Percentiles rank a stretch among this genome's conserved stretches.
Evolutionary conservation across 2,797 vertebrate genomes (phyloP).

Genomic region (Peromyscus aztecus): DNA sequence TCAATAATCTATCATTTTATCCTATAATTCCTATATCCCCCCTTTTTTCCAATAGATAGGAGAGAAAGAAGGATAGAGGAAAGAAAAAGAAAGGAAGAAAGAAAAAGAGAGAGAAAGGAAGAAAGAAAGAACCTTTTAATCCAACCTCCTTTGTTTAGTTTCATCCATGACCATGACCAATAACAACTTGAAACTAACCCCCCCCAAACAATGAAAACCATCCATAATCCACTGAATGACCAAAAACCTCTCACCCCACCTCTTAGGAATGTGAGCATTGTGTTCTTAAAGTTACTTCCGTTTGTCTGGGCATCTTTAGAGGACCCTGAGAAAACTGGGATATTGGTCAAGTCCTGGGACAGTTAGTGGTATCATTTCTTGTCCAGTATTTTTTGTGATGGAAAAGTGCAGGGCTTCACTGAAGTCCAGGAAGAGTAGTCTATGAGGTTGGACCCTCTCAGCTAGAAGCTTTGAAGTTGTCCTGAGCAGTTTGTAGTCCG

Average conservation of each 20-base stretch:
- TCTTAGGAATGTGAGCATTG: neutral
- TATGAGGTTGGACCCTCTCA: neutral
- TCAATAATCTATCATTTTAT: neutral
- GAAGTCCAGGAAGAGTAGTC: neutral
- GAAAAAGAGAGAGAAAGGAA: neutral
- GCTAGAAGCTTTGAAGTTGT: neutral
- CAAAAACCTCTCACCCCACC: neutral
- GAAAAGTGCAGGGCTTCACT: neutral
- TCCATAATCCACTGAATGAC: neutral
- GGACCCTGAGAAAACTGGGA: neutral
- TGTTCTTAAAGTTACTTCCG: neutral
- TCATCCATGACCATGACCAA: neutral
- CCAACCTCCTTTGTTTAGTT: neutral
- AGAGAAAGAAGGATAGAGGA: neutral
- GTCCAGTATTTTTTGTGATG: neutral
- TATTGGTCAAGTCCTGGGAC: neutral
- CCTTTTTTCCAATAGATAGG: neutral
- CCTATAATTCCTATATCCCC: neutral
- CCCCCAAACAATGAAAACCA: neutral
- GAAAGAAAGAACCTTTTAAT: neutral
- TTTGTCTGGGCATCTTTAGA: neutral
- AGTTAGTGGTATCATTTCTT: neutral
- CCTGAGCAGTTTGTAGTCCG: neutral
- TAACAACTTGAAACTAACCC: neutral
- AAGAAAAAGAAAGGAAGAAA: neutral